A percentile compares a stretch with the other conserved stretches of the same genome.
These are phyloP conservation scores for Tetragonula carbonaria DNA, from an alignment of 2,888 invertebrate genomes.

Conservation along the genomic window DNA sequence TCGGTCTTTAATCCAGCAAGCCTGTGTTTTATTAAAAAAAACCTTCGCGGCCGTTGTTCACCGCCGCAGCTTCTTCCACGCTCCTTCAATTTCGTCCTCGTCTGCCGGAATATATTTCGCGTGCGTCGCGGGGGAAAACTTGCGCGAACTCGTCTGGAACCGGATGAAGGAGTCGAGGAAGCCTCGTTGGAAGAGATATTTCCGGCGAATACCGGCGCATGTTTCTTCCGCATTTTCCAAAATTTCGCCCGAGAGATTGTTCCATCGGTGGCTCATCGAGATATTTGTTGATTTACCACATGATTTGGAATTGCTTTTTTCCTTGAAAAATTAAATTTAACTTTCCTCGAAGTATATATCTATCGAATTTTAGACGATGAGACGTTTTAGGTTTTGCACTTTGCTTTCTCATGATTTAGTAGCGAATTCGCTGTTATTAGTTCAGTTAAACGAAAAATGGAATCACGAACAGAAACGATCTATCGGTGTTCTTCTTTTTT, in stretches of 20 bases:
- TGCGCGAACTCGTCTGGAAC: conserved; percentile 70
- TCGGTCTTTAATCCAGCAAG: conserved; percentile 22
- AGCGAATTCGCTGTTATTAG: neutral
- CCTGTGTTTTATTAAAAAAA: conserved; percentile 40
- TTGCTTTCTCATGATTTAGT: neutral
- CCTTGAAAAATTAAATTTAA: neutral
- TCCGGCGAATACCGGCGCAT: conserved; percentile 14
- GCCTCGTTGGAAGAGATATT: conserved; percentile 17
- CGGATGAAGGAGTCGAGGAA: conserved; percentile 30
- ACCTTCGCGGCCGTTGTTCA: neutral
- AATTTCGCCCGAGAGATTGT: conserved; percentile 27
- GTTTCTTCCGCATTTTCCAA: conserved; percentile 7
- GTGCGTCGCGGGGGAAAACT: conserved; percentile 62
- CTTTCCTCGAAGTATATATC: neutral
- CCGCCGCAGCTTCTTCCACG: neutral
- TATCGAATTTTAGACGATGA: neutral
- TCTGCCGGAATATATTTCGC: conserved; percentile 35
- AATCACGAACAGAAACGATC: neutral
- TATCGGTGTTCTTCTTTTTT: neutral
- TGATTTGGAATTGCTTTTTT: neutral
- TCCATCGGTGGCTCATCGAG: neutral
- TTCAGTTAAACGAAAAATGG: neutral
- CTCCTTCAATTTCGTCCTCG: conserved; percentile 8
- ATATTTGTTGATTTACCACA: neutral
- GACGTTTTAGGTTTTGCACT: too few species aligned